Evolutionary conservation across 2,797 vertebrate species (phyloP).

Genomic region (Ceyx erithaca): DNA sequence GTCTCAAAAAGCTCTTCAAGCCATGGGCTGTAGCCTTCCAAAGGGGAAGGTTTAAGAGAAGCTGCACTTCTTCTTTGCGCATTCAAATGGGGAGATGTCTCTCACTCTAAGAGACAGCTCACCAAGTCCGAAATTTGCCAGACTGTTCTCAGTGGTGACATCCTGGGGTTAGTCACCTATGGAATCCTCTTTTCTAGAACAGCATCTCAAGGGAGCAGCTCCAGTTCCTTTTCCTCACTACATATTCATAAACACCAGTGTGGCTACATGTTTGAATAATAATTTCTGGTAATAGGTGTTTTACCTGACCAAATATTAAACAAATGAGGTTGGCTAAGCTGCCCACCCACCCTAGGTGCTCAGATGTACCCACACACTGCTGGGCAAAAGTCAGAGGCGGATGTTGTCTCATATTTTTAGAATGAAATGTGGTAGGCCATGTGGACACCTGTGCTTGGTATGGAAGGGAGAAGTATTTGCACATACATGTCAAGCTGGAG

Average conservation of each 20-base stretch:
- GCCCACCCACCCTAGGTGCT: neutral
- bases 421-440: neutral
- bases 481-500: neutral
- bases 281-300: neutral
- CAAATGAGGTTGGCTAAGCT: neutral
- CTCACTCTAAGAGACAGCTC: neutral
- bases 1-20: neutral
- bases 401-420: neutral
- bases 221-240: constrained; percentile 29
- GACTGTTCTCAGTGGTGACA: neutral
- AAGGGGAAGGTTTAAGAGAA: neutral
- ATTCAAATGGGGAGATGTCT: neutral
- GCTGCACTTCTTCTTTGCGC: neutral
- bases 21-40: neutral
- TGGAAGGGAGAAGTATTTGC: neutral
- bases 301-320: neutral
- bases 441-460: neutral
- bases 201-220: constrained; percentile 20
- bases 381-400: neutral
- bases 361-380: rapidly evolving
- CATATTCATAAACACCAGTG: constrained; percentile 24
- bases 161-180: neutral
- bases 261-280: neutral
- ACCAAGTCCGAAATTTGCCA: neutral
- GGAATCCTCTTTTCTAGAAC: constrained; percentile 4